Percentiles rank a stretch among this genome's conserved stretches.
Evolutionary conservation across 2,113 vertebrate genomes (phyloP).

Genomic region (Smithornis capensis): DNA sequence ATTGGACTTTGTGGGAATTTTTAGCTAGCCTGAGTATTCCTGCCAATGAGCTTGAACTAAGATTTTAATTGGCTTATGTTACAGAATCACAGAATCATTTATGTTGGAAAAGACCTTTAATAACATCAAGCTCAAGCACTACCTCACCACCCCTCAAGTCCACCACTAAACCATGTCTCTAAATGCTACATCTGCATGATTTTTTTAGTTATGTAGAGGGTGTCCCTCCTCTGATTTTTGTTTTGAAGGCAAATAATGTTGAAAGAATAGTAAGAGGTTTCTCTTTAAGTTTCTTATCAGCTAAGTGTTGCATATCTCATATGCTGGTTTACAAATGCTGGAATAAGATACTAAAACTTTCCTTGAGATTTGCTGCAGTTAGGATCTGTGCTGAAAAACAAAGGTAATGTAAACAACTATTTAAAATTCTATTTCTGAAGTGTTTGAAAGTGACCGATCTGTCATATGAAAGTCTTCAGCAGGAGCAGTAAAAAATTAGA

Average conservation of each 20-base stretch:
- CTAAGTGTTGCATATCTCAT: not conserved
- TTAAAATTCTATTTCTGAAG: not conserved
- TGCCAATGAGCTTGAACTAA: conserved; percentile 47
- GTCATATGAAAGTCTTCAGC: not conserved
- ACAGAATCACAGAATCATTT: not conserved
- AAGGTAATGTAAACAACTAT: not conserved
- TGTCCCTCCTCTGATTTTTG: not conserved
- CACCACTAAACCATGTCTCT: not conserved
- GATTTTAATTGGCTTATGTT: conserved; percentile 51
- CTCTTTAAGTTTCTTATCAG: not conserved
- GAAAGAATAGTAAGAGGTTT: not conserved
- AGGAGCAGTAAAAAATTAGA: not conserved
- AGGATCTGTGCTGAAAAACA: not conserved
- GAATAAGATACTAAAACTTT: not conserved
- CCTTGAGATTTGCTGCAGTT: not conserved
- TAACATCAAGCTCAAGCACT: not conserved
- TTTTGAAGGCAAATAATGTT: conserved; percentile 13
- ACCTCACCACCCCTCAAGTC: not conserved
- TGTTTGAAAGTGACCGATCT: not conserved
- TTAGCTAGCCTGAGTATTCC: not conserved
- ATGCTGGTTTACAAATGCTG: not conserved
- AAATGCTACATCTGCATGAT: not conserved
- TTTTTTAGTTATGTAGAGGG: not conserved
- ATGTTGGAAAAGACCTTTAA: not conserved
- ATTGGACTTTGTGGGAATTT: conserved; percentile 4